phyloP scores from a whole-genome alignment of 2,797 vertebrate species.

The Lycodopsis pacificus region DNA sequence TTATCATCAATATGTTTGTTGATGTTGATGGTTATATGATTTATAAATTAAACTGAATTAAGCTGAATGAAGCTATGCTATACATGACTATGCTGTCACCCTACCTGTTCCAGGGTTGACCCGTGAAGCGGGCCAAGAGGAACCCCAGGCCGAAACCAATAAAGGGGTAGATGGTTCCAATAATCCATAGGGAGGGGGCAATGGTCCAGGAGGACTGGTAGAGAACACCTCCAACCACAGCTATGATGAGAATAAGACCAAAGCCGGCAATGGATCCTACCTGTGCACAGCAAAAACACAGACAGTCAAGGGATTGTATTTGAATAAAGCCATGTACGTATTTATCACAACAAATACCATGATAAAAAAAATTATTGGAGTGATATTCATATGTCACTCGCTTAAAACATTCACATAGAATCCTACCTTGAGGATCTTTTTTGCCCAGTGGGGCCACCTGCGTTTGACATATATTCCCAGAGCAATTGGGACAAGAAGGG shows the following conservation, averaged over 20 bases:
- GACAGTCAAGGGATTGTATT: background rate
- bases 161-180: conserved; percentile 92
- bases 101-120: conserved; percentile 93
- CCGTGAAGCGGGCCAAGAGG: conserved; percentile 88
- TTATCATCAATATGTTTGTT: background rate
- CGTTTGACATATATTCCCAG: conserved; percentile 89
- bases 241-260: conserved; percentile 87
- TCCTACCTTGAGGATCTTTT: conserved; percentile 92
- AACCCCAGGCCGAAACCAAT: conserved; percentile 91
- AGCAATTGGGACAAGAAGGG: conserved; percentile 89
- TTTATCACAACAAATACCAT: background rate
- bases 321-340: accelerated
- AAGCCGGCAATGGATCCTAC: conserved; percentile 89
- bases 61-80: background rate
- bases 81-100: background rate
- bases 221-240: conserved; percentile 92
- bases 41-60: background rate
- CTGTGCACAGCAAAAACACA: conserved; percentile 73
- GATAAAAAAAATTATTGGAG: background rate
- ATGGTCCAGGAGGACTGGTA: conserved; percentile 95
- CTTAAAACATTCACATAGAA: background rate
- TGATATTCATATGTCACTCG: background rate
- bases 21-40: background rate
- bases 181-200: conserved; percentile 90
- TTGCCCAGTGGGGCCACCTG: conserved; percentile 88